Conservation (phyloP, 2,113 vertebrate genomes). For the Burhinus bistriatus region DNA sequence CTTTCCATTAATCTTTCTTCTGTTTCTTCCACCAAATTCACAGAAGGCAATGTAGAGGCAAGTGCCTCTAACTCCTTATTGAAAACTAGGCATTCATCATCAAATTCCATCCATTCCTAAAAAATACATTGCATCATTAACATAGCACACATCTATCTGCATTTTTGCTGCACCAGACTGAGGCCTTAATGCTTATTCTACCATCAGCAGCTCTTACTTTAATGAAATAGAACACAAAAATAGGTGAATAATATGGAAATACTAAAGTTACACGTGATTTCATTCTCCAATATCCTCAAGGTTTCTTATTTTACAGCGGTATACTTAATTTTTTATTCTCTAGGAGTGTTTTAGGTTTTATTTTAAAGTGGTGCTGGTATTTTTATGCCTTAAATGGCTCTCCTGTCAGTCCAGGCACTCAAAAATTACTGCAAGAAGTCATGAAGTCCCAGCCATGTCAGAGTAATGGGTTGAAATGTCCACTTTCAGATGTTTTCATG, state of each 20-base stretch:
- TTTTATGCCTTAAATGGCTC: not conserved
- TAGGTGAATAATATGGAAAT: not conserved
- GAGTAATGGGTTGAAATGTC: not conserved
- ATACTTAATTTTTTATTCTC: not conserved
- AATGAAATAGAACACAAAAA: not conserved
- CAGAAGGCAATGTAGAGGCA: conserved; percentile 69
- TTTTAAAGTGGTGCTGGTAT: not conserved
- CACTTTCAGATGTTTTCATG: not conserved
- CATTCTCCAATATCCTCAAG: not conserved
- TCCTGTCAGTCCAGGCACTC: not conserved
- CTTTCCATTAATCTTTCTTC: conserved; percentile 78
- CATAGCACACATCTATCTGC: not conserved
- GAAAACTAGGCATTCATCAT: conserved; percentile 73
- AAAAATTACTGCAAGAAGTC: not conserved
- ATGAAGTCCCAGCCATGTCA: not conserved
- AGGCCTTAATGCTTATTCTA: not conserved
- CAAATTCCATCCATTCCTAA: conserved; percentile 86
- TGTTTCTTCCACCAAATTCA: conserved; percentile 76
- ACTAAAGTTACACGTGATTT: not conserved
- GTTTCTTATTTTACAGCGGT: not conserved
- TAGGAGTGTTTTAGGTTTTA: not conserved
- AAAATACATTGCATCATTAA: not conserved
- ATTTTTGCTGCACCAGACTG: not conserved
- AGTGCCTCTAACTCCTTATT: conserved; percentile 76
- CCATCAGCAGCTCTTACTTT: not conserved